Conservation (phyloP, 2,888 invertebrate genomes). For the Cantharis rufa region DNA sequence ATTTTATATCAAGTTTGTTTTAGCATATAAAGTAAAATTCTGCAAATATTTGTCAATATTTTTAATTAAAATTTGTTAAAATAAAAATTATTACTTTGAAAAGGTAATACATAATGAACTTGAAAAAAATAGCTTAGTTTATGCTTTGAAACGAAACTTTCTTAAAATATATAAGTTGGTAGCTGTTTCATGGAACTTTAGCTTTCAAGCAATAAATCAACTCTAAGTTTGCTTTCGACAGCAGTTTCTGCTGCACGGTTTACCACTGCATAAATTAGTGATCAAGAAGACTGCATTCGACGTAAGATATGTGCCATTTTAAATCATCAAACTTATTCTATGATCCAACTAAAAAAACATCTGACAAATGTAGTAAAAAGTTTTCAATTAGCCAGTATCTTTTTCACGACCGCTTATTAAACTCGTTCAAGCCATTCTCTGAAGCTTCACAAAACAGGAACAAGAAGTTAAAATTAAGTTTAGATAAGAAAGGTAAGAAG, state of each 20-base stretch:
- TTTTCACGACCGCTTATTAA: constrained; percentile 1
- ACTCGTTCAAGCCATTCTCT: neutral
- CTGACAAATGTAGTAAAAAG: neutral
- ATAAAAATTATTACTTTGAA: neutral
- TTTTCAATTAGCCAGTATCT: neutral
- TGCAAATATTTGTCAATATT: constrained; percentile 1
- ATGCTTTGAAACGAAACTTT: constrained; percentile 27
- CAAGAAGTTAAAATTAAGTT: constrained; percentile 3
- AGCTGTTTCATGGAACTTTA: constrained; percentile 32
- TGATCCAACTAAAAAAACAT: neutral
- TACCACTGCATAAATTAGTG: constrained; percentile 33
- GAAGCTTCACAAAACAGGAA: constrained; percentile 1
- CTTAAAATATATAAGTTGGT: constrained; percentile 31
- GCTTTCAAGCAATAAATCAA: constrained; percentile 32
- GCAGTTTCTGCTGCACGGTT: constrained; percentile 33
- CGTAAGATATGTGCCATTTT: constrained; percentile 32
- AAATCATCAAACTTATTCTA: constrained; percentile 27
- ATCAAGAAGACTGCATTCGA: constrained; percentile 31
- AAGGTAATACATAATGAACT: constrained; percentile 12
- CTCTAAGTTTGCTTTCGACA: constrained; percentile 33
- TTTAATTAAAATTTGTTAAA: constrained; percentile 17
- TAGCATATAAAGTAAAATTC: neutral
- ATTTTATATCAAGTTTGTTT: constrained; percentile 4
- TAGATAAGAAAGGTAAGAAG: constrained; percentile 3
- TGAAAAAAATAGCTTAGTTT: constrained; percentile 19